Conservation (phyloP, 2,113 vertebrate species). For the Anarrhichthys ocellatus region DNA sequence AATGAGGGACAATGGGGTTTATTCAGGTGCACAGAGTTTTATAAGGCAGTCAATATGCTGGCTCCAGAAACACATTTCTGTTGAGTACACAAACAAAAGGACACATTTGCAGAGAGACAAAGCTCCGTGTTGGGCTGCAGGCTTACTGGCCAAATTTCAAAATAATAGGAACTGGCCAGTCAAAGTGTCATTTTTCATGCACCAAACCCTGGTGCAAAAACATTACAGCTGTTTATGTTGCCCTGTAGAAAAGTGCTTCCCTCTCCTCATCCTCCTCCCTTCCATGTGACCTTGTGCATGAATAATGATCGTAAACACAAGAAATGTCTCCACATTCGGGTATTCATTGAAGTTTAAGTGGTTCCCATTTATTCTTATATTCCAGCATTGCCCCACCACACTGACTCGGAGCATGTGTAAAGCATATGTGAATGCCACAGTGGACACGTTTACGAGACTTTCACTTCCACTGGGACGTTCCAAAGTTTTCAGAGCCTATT, state of each 20-base stretch:
- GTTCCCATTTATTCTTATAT: not conserved
- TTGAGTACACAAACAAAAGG: conserved; percentile 52
- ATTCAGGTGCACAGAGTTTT: conserved; percentile 48
- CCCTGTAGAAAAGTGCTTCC: not conserved
- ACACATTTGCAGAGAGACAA: conserved; percentile 42
- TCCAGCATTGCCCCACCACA: not conserved
- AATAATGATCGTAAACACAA: conserved; percentile 21
- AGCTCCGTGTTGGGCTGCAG: conserved; percentile 1
- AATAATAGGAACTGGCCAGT: conserved; percentile 21
- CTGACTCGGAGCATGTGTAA: not conserved
- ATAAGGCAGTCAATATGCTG: conserved; percentile 20
- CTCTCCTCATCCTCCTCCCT: not conserved
- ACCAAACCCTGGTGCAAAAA: conserved; percentile 22
- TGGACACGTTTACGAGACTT: not conserved
- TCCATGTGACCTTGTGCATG: conserved; percentile 11
- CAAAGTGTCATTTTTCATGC: not conserved
- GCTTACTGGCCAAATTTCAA: conserved; percentile 8
- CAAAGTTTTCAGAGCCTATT: not conserved
- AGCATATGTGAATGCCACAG: not conserved
- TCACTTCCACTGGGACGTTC: not conserved
- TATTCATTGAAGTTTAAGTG: not conserved
- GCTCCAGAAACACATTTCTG: conserved; percentile 22
- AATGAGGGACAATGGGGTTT: conserved; percentile 34
- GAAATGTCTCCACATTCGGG: not conserved
- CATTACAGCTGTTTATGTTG: conserved; percentile 25